phyloP scores from a whole-genome alignment of 2,888 invertebrate genomes.

The Papilio gigon region DNA sequence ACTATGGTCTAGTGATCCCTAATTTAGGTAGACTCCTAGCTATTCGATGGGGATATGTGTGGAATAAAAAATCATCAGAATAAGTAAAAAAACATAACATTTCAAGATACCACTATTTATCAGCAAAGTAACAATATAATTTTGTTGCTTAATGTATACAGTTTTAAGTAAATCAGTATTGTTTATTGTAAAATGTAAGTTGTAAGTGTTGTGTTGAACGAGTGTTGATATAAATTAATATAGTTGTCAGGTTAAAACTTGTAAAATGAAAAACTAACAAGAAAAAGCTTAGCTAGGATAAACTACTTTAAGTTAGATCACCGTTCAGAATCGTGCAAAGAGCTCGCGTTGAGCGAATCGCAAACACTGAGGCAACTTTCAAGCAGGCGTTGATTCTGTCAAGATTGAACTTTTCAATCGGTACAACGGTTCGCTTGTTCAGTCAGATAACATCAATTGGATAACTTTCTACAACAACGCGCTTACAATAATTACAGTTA shows the following conservation, averaged over 20 bases:
- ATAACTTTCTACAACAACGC: background rate
- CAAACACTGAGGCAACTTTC: conserved; percentile 19
- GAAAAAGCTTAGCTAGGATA: background rate
- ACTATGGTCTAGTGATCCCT: too few relatives aligned
- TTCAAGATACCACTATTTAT: too few relatives aligned
- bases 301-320: conserved; percentile 22
- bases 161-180: too few relatives aligned
- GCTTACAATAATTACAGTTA: background rate
- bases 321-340: conserved; percentile 7
- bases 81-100: too few relatives aligned
- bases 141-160: too few relatives aligned
- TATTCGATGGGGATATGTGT: too few relatives aligned
- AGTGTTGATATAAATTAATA: background rate
- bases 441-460: too few relatives aligned
- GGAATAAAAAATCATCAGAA: too few relatives aligned
- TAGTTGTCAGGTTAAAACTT: background rate
- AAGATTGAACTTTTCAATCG: conserved; percentile 27
- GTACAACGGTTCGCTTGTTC: conserved; percentile 7
- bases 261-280: conserved; percentile 9
- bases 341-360: conserved; percentile 7
- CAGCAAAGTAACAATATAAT: too few relatives aligned
- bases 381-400: conserved; percentile 4
- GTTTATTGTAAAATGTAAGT: background rate
- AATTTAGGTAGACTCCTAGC: too few relatives aligned
- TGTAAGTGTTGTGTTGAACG: background rate